Evolutionary conservation across 30 jellyfish, hydroid and myxozoan genomes (phyloP).

Genomic region (Aurelia aurita): DNA sequence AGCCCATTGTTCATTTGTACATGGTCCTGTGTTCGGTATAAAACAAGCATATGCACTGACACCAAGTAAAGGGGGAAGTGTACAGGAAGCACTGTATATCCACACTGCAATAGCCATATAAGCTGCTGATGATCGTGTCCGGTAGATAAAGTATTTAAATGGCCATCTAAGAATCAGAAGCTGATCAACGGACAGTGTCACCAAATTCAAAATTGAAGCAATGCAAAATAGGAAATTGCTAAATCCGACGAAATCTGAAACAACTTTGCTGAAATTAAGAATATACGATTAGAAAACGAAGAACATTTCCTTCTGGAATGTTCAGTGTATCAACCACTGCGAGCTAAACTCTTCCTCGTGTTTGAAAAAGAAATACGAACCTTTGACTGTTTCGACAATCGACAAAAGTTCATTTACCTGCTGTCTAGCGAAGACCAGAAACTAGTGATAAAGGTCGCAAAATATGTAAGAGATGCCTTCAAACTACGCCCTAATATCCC

Average conservation of each 20-base stretch:
- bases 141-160: constrained; percentile 24
- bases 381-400: too few relatives aligned
- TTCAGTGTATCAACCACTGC: too few relatives aligned
- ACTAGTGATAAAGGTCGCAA: too few relatives aligned
- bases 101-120: constrained; percentile 22
- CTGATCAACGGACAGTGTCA: constrained; percentile 47
- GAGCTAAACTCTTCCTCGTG: too few relatives aligned
- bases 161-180: constrained; percentile 26
- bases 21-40: constrained; percentile 48
- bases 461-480: too few relatives aligned
- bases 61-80: constrained; percentile 63
- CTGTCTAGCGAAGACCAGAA: too few relatives aligned
- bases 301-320: too few relatives aligned
- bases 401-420: too few relatives aligned
- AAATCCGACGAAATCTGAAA: constrained; percentile 30
- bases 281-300: too few relatives aligned
- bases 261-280: background rate
- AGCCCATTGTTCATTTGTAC: constrained; percentile 56
- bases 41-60: constrained; percentile 60
- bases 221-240: constrained; percentile 57
- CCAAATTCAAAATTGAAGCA: constrained; percentile 53
- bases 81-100: constrained; percentile 47
- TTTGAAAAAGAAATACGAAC: too few relatives aligned
- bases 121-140: constrained; percentile 21
- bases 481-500: too few relatives aligned